These are phyloP conservation scores for Philereme transversata DNA, from an alignment of 2,888 invertebrate species.

Conservation along the genomic window DNA sequence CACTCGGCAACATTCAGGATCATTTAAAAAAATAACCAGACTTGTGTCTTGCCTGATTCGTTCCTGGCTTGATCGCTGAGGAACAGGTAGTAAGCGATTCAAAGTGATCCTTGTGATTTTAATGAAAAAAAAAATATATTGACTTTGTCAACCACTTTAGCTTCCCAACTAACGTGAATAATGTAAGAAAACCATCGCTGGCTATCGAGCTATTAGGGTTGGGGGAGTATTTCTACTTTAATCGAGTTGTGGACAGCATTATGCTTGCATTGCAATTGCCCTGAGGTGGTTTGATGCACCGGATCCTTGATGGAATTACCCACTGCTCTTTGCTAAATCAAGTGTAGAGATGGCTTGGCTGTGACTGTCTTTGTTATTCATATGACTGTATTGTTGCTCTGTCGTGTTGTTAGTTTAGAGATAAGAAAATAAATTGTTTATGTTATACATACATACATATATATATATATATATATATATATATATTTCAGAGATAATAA, in stretches of 20 bases:
- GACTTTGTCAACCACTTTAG: no score
- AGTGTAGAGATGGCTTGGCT: constrained; percentile 31
- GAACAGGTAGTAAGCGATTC: no score
- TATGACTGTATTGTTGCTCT: background rate
- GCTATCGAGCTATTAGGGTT: constrained; percentile 17
- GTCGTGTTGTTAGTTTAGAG: background rate
- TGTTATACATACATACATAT: no score
- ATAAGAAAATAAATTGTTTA: background rate
- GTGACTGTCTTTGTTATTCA: background rate
- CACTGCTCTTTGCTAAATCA: constrained; percentile 58
- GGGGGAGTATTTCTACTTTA: constrained; percentile 56
- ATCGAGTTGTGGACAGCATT: constrained; percentile 59
- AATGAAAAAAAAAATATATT: no score
- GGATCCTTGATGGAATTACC: constrained; percentile 53
- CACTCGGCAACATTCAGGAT: no score
- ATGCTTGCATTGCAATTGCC: constrained; percentile 56
- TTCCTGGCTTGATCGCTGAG: no score
- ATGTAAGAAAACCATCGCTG: background rate
- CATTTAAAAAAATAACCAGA: no score
- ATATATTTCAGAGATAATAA: no score
- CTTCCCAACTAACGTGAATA: background rate
- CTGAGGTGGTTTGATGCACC: constrained; percentile 43
- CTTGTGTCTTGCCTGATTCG: no score
- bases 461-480: no score
- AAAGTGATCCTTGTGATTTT: no score